phyloP scores from a whole-genome alignment of 1,140 invertebrate species.

The Cotesia glomerata region DNA sequence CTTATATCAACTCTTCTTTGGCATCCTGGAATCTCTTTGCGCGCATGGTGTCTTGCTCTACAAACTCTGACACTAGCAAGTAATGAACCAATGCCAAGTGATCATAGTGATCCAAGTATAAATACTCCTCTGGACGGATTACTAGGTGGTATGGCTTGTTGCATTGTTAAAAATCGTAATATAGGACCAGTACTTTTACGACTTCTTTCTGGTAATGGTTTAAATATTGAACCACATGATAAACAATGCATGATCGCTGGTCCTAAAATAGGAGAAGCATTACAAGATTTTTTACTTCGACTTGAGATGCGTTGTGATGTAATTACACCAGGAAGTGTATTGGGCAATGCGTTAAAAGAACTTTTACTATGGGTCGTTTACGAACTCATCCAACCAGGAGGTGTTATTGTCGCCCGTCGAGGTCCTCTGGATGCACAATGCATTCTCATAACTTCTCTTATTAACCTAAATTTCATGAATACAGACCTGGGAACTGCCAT shows the following conservation, averaged over 20 bases:
- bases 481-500: slow-evolving; percentile 75
- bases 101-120: slow-evolving; percentile 49
- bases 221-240: slow-evolving; percentile 62
- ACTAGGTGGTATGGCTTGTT: slow-evolving; percentile 64
- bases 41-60: slow-evolving; percentile 77
- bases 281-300: slow-evolving; percentile 76
- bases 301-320: slow-evolving; percentile 75
- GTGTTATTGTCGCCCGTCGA: slow-evolving; percentile 72
- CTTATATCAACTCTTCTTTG: slow-evolving; percentile 73
- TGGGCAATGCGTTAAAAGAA: slow-evolving; percentile 72
- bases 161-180: slow-evolving; percentile 73
- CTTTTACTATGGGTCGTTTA: slow-evolving; percentile 74
- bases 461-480: slow-evolving; percentile 72
- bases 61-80: slow-evolving; percentile 69
- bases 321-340: slow-evolving; percentile 63
- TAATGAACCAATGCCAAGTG: slow-evolving; percentile 57
- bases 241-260: slow-evolving; percentile 70
- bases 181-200: slow-evolving; percentile 76
- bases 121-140: slow-evolving; percentile 51
- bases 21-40: slow-evolving; percentile 72
- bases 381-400: slow-evolving; percentile 73
- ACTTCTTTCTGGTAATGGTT: slow-evolving; percentile 73
- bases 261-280: slow-evolving; percentile 76
- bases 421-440: slow-evolving; percentile 86
- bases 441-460: slow-evolving; percentile 72